Evolutionary conservation across 2,797 vertebrate genomes (phyloP).

Genomic region (Acanthurus tractus): DNA sequence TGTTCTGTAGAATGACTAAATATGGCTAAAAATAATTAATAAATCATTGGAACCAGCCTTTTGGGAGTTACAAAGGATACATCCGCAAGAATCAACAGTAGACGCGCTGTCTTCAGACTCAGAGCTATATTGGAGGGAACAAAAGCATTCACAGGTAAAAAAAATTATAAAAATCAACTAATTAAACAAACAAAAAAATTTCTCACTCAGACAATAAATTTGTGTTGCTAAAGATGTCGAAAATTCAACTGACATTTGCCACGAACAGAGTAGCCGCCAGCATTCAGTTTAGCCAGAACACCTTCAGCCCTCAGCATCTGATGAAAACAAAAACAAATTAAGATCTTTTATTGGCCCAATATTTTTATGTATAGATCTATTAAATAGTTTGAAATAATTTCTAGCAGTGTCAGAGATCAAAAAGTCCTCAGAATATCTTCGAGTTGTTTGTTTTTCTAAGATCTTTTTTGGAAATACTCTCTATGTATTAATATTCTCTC

Average conservation of each 20-base stretch:
- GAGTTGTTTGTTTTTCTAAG: too few species aligned
- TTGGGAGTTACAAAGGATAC: slow-evolving; percentile 64
- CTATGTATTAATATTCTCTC: too few species aligned
- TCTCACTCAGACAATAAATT: too few species aligned
- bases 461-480: too few species aligned
- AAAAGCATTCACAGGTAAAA: not conserved
- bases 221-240: not conserved
- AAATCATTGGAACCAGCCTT: not conserved
- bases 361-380: too few species aligned
- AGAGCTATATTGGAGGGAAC: slow-evolving; percentile 49
- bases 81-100: slow-evolving; percentile 68
- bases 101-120: slow-evolving; percentile 62
- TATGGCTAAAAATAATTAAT: not conserved
- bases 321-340: not conserved
- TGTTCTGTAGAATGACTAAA: not conserved
- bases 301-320: slow-evolving; percentile 56
- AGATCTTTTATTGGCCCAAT: not conserved
- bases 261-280: slow-evolving; percentile 65
- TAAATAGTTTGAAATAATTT: too few species aligned
- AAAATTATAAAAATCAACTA: too few species aligned
- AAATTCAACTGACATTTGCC: slow-evolving; percentile 66
- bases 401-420: too few species aligned
- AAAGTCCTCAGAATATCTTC: too few species aligned
- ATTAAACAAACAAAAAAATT: too few species aligned
- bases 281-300: slow-evolving; percentile 61